Percentiles rank a stretch among this genome's conserved stretches.
These are phyloP conservation scores for Nomada lathburiana DNA, from an alignment of 2,888 invertebrate species.

Conservation along the genomic window DNA sequence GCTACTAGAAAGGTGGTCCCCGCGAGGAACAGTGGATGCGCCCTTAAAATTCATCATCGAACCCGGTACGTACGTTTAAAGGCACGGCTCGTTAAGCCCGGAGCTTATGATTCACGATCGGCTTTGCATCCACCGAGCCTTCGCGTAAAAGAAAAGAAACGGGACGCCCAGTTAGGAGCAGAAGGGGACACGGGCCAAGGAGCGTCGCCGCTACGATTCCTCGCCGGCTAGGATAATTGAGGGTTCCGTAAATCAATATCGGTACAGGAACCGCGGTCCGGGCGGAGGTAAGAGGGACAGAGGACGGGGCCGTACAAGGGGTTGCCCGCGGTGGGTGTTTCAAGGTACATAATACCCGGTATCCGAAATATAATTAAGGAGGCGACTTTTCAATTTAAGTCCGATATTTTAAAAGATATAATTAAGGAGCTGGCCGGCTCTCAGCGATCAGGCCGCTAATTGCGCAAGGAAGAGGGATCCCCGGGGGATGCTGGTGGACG, in stretches of 20 bases:
- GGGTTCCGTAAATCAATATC: slow-evolving; percentile 79
- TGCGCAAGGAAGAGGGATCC: slow-evolving; percentile 68
- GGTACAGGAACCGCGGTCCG: slow-evolving; percentile 31
- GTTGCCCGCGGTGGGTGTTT: slow-evolving; percentile 49
- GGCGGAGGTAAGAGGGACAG: slow-evolving; percentile 9
- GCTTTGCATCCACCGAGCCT: slow-evolving; percentile 67
- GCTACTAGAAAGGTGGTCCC: slow-evolving; percentile 1
- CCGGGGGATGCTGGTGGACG: slow-evolving; percentile 42
- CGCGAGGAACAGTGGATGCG: slow-evolving; percentile 22
- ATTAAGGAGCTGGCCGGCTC: slow-evolving; percentile 78
- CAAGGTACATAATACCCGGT: slow-evolving; percentile 70
- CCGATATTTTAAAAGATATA: slow-evolving; percentile 82
- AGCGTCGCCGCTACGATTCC: slow-evolving; percentile 55
- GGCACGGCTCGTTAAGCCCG: slow-evolving; percentile 73
- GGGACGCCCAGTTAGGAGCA: slow-evolving; percentile 23
- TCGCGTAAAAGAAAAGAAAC: slow-evolving; percentile 48
- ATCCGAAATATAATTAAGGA: slow-evolving; percentile 80
- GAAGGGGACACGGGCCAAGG: slow-evolving; percentile 33
- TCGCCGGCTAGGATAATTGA: slow-evolving; percentile 71
- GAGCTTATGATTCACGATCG: slow-evolving; percentile 78
- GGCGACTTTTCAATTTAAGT: slow-evolving; percentile 82
- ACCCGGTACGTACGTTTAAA: slow-evolving; percentile 57
- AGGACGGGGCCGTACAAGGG: slow-evolving; percentile 47
- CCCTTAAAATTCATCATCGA: slow-evolving; percentile 72
- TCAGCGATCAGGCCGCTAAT: slow-evolving; percentile 76